Percentiles rank a stretch among this genome's conserved stretches.
phyloP scores from a whole-genome alignment of 2,113 vertebrate species.

The Misgurnus anguillicaudatus region DNA sequence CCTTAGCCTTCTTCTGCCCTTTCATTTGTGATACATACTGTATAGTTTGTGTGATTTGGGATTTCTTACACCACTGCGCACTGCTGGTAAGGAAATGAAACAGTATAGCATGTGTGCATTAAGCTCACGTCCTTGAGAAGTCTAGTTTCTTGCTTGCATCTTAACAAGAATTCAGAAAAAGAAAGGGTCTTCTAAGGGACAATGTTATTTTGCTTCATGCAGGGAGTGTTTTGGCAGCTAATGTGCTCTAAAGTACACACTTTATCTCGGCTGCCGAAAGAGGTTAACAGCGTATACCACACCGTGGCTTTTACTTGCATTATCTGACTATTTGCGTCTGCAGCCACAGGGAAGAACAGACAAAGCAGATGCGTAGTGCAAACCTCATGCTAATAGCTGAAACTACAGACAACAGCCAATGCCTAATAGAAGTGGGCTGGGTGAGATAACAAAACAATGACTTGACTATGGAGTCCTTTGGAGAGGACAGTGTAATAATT shows the following conservation, averaged over 20 bases:
- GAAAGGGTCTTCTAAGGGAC: constrained; percentile 19
- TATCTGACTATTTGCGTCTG: constrained; percentile 29
- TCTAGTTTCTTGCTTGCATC: constrained; percentile 33
- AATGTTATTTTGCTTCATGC: background rate
- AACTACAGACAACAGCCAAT: constrained; percentile 14
- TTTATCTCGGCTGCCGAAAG: constrained; percentile 39
- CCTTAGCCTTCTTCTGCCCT: constrained; percentile 27
- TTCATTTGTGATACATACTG: background rate
- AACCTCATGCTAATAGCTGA: constrained; percentile 24
- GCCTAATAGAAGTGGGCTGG: constrained; percentile 4
- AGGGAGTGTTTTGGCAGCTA: constrained; percentile 8
- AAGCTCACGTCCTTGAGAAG: constrained; percentile 37
- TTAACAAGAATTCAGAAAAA: background rate
- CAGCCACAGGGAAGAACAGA: background rate
- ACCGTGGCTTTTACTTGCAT: constrained; percentile 18
- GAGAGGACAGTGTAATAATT: constrained; percentile 7
- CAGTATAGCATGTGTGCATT: constrained; percentile 60
- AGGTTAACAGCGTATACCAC: constrained; percentile 35
- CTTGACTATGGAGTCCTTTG: constrained; percentile 14
- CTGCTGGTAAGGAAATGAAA: constrained; percentile 51
- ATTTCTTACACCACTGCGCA: constrained; percentile 44
- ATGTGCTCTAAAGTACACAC: constrained; percentile 30
- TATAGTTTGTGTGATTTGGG: constrained; percentile 26
- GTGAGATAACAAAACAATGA: constrained; percentile 27
- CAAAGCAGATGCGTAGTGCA: constrained; percentile 30